phyloP scores from a whole-genome alignment of 2,797 vertebrate species.

The Tapera naevia region DNA sequence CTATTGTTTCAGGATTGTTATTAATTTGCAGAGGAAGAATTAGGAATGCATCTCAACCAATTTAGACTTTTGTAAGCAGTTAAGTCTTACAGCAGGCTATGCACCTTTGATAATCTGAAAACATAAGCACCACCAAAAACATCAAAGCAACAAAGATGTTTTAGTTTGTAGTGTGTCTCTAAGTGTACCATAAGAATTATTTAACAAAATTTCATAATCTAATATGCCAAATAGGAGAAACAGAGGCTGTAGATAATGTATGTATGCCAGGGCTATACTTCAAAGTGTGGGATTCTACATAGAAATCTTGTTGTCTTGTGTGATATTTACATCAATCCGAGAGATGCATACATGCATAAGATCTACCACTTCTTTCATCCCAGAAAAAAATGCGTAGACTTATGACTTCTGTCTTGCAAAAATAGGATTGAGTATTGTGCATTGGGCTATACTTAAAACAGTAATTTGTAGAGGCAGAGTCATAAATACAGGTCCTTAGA shows the following conservation, averaged over 20 bases:
- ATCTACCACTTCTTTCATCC: neutral
- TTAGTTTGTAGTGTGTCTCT: neutral
- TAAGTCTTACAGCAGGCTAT: neutral
- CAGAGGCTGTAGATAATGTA: neutral
- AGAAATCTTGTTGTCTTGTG: neutral
- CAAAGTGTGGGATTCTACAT: neutral
- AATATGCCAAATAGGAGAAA: neutral
- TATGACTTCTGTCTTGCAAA: neutral
- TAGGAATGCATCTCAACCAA: neutral
- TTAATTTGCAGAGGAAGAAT: neutral
- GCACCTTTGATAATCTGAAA: slow-evolving; percentile 36
- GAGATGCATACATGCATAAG: neutral
- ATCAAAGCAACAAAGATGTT: neutral
- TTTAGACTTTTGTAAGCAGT: neutral
- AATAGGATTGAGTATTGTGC: neutral
- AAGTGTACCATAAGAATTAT: neutral
- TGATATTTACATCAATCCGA: neutral
- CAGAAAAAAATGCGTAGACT: neutral
- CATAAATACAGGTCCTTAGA: neutral
- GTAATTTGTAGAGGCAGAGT: neutral
- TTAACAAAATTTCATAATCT: neutral
- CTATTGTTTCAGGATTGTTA: neutral
- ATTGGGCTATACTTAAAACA: fast-evolving
- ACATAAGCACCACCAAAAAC: neutral
- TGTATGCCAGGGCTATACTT: neutral